Evolutionary conservation across 2,888 invertebrate genomes (phyloP).

Genomic region (Drosophila prostipennis): DNA sequence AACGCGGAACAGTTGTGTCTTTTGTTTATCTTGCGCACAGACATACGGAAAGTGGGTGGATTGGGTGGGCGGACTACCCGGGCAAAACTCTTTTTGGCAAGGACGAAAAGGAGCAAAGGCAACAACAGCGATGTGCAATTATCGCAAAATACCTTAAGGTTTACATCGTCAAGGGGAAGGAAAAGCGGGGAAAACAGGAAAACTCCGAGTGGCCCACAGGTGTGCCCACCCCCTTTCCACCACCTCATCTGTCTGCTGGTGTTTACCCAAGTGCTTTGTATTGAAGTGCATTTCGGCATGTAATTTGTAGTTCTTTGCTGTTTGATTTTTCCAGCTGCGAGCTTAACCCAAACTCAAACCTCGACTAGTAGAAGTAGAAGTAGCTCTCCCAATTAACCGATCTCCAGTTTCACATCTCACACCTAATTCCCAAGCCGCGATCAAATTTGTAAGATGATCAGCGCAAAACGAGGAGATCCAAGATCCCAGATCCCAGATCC

Average conservation of each 20-base stretch:
- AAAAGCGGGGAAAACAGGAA: constrained; percentile 5
- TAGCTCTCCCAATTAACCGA: not conserved
- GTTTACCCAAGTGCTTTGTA: constrained; percentile 80
- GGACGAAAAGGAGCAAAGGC: constrained; percentile 20
- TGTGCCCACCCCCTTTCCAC: constrained; percentile 42
- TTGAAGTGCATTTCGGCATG: constrained; percentile 81
- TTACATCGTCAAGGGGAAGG: constrained; percentile 67
- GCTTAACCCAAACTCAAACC: constrained; percentile 33
- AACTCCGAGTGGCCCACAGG: constrained; percentile 33
- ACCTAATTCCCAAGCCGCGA: constrained; percentile 2
- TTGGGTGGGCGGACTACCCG: not conserved
- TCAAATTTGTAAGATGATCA: constrained; percentile 7
- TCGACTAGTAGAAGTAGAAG: too few relatives aligned
- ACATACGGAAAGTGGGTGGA: constrained; percentile 56
- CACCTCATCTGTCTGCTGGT: constrained; percentile 29
- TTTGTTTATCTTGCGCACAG: constrained; percentile 73
- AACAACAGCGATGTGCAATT: constrained; percentile 80
- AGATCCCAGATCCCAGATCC: too few relatives aligned
- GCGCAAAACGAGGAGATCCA: not conserved
- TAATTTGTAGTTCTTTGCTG: constrained; percentile 81
- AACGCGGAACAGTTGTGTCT: constrained; percentile 62
- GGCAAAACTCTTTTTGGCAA: constrained; percentile 64
- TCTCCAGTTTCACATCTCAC: not conserved
- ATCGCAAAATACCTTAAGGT: constrained; percentile 81
- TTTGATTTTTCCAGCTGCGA: constrained; percentile 71